Base-by-base conservation (phyloP, 2,888 invertebrate species). In the Syrista parreyssii region DNA sequence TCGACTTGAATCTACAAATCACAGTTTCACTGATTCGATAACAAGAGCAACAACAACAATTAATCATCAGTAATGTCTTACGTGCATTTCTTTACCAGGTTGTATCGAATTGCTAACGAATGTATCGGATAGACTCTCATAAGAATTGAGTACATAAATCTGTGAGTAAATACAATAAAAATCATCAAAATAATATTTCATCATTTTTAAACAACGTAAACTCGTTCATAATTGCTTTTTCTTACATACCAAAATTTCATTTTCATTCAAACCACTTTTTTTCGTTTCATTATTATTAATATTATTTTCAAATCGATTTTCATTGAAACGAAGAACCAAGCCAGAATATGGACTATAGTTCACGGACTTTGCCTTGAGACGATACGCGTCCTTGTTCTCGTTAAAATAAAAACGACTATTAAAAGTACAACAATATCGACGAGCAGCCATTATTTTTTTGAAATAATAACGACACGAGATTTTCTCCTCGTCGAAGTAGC, bases 401-500 rank as follows among this genome's bases (percentile, higher is more conserved):
- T 76, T 68, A 11, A 83, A 76, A n/a, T 86, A 84, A 6, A 85
- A 80, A 15, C 71, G 35, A 75, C 85, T 91, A 81, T 92, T 92
- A 79, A 91, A 92, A 3, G 92, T 90, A 79, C 92, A 92, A 74
- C 92, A 92, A 33, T 86, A 74, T 1, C 92, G 92, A 75, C 86
- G 79, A 2, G 80, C 80, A 1, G 88, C 89, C 40, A 23, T 23
- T 40, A 40, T 23, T 23, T 6, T 78, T 68, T 81, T 80, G 76
- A 92, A 91, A 40, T 86, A 76, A n/a, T 86, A 74, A 1, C 31
- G 69, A 78, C 92, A 92, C 12, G 86, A 80, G 3, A 85, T 80
- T 23, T 75, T 75, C 11, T 81, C 75, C 2, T 80, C 83, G 12
- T 89, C 85, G 92, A 91, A 92, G 77, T 83, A 83, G 77, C 92